Conservation (phyloP, 2,888 invertebrate genomes). For the Aleiodes testaceus region DNA sequence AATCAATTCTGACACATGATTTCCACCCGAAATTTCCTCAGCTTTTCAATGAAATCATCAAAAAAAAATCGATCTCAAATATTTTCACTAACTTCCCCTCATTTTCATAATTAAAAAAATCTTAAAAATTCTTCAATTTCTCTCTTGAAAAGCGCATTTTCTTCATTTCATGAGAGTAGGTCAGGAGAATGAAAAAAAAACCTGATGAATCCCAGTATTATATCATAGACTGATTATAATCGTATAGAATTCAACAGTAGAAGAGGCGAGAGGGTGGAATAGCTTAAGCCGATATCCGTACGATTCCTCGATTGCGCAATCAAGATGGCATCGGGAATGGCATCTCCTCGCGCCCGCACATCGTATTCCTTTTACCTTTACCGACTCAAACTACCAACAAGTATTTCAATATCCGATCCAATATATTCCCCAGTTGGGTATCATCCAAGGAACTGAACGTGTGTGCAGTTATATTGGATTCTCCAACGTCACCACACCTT, state of each 20-base stretch:
- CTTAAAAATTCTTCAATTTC: neutral
- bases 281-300: conserved; percentile 53
- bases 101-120: neutral
- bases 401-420: conserved; percentile 71
- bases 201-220: conserved; percentile 30
- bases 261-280: conserved; percentile 53
- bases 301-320: conserved; percentile 67
- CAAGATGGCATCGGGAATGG: conserved; percentile 70
- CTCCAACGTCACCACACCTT: conserved; percentile 51
- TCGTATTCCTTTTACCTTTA: conserved; percentile 50
- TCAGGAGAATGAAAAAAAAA: neutral
- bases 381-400: conserved; percentile 71
- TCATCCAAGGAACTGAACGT: conserved; percentile 61
- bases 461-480: conserved; percentile 71
- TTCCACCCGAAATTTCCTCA: no score
- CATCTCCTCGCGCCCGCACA: conserved; percentile 60
- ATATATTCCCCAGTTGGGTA: conserved; percentile 67
- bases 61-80: no score
- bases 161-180: neutral
- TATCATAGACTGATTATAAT: conserved; percentile 61
- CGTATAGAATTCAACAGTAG: conserved; percentile 57
- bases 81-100: no score
- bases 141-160: no score
- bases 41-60: no score
- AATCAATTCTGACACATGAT: no score